Evolutionary conservation across 2,113 vertebrate species (phyloP).

Genomic region (Ammodytes marinus): DNA sequence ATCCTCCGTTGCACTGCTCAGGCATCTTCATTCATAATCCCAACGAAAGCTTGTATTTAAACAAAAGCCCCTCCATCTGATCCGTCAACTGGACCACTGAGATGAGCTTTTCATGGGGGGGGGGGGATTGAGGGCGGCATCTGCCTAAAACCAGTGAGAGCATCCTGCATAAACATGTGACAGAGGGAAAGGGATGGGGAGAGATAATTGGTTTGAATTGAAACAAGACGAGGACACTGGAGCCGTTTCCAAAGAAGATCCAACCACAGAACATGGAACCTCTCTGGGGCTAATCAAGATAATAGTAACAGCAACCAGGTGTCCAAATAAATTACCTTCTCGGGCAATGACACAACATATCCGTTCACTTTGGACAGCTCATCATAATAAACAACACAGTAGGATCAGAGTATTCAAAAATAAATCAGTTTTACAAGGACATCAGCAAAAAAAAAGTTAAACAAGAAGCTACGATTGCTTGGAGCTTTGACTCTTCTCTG

Average conservation of each 20-base stretch:
- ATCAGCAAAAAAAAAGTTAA: constrained; percentile 34
- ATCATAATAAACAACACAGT: constrained; percentile 60
- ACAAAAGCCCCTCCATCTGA: constrained; percentile 43
- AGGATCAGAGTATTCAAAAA: constrained; percentile 19
- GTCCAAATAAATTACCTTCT: constrained; percentile 63
- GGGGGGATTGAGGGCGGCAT: constrained; percentile 37
- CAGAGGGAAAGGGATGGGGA: constrained; percentile 49
- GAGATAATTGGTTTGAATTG: constrained; percentile 69
- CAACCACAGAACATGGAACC: constrained; percentile 6
- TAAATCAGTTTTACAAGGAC: constrained; percentile 3
- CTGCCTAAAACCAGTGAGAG: constrained; percentile 25
- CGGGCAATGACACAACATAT: constrained; percentile 33
- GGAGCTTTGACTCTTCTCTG: constrained; percentile 12
- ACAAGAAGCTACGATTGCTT: constrained; percentile 2
- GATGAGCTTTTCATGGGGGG: constrained; percentile 50
- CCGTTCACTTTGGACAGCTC: constrained; percentile 38
- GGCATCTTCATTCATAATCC: constrained; percentile 50
- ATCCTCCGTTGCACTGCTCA: constrained; percentile 38
- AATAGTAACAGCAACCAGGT: constrained; percentile 68
- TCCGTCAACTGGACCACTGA: constrained; percentile 37
- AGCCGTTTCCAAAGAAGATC: constrained; percentile 46
- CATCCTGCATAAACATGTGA: constrained; percentile 67
- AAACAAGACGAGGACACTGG: constrained; percentile 62
- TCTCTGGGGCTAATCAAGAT: constrained; percentile 48
- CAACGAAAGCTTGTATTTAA: constrained; percentile 57